Base-by-base conservation (phyloP, 2,888 invertebrate species). In the Bellardia bayeri region DNA sequence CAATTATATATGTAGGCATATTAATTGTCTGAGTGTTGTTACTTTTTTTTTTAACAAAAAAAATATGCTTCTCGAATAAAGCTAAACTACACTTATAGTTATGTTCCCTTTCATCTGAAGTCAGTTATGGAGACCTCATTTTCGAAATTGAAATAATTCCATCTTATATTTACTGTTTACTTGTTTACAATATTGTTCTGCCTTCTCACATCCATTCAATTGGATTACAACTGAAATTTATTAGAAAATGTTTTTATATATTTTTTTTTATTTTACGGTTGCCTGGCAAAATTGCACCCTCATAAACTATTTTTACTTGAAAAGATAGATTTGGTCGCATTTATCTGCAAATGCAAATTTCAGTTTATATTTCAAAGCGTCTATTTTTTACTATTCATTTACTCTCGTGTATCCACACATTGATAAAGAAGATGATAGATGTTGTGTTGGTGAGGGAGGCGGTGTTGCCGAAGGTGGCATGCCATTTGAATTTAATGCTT, bases 401-500 rank as follows among this genome's bases (percentile, higher is more conserved):
- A 56, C 11, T 68, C 42, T 37, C 37, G 6, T 37, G 37, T 5
- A 49, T 68, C 14, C 16, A 23, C 40, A 9, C 54, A 54, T 72
- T 64, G 37, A 16, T 37, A 6, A n/a, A 58, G 58, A 72, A 81
- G 54, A 42, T 64, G 64, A 40, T 64, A 58, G 66, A 51, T 30
- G 51, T 9, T 23, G 30, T 68, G 49, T 8, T 6, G 45, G 9
- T 66, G 42, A 23, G 2, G 16, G 2, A 37, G 33, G 14, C n/a
- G 51, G 33, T 33, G 30, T 11, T 45, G 23, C 7, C n/a, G 37
- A 0, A 42, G 58, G 51, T 45, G 71, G 83, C 64, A 72, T 83
- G 76, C 78, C 76, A 78, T 72, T 83, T 71, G n/a, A 56, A 64
- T 83, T 78, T 78, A 61, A 68, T 75, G 75, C 68, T 82, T 82